These are phyloP conservation scores for Allacma fusca DNA, from an alignment of 2,888 invertebrate species.

Conservation along the genomic window DNA sequence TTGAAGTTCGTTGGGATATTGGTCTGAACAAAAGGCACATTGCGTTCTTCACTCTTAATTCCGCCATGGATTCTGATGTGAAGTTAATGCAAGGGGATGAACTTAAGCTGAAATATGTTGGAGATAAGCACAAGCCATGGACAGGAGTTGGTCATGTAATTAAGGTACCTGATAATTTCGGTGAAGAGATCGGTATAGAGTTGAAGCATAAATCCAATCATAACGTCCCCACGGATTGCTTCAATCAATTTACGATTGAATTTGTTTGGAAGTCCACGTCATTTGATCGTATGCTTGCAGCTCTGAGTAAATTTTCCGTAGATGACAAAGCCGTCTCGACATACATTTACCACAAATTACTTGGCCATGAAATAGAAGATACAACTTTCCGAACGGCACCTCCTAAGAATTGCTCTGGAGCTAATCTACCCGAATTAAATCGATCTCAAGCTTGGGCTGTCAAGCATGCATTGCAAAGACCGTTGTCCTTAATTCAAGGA, in stretches of 20 bases:
- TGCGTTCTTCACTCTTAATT: conserved; percentile 95
- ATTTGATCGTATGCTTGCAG: conserved; percentile 97
- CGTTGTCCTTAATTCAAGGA: conserved; percentile 94
- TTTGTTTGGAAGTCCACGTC: conserved; percentile 99
- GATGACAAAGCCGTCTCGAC: conserved; percentile 96
- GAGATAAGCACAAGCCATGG: conserved; percentile 94
- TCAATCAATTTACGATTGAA: conserved; percentile 95
- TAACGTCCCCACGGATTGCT: conserved; percentile 92
- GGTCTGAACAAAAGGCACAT: conserved; percentile 98
- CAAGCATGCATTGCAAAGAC: conserved; percentile 95
- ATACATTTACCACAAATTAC: conserved; percentile 94
- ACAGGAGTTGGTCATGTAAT: conserved; percentile 98
- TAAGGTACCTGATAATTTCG: conserved; percentile 93
- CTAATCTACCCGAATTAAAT: conserved; percentile 96
- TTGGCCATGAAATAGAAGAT: conserved; percentile 95
- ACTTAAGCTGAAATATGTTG: conserved; percentile 87
- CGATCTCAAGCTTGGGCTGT: conserved; percentile 98
- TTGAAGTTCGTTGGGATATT: conserved; percentile 98
- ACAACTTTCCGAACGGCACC: conserved; percentile 88
- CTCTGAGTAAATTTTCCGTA: conserved; percentile 92
- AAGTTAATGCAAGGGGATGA: conserved; percentile 99
- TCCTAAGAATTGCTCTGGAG: conserved; percentile 96
- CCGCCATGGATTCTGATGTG: conserved; percentile 93
- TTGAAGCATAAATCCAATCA: conserved; percentile 79
- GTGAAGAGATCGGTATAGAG: conserved; percentile 97